Conservation (phyloP, 2,888 invertebrate species). For the Scrobipalpa atriplicella region DNA sequence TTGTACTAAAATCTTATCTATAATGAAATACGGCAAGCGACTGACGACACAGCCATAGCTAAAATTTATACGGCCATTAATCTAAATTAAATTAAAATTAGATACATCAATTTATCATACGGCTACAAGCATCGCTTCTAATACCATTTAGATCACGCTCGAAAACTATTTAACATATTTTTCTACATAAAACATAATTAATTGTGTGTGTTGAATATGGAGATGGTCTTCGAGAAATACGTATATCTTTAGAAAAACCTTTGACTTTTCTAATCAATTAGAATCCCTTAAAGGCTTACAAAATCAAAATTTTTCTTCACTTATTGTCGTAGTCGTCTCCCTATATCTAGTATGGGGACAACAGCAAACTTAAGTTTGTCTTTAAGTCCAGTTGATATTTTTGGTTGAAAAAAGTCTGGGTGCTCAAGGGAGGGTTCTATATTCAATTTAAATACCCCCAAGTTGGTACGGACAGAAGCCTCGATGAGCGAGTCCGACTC, state of each 20-base stretch:
- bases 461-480: too few relatives aligned
- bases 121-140: slow-evolving; percentile 34
- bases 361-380: too few relatives aligned
- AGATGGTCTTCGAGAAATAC: background rate
- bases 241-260: slow-evolving; percentile 11
- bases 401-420: too few relatives aligned
- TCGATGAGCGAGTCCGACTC: too few relatives aligned
- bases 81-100: slow-evolving; percentile 34
- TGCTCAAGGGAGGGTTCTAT: too few relatives aligned
- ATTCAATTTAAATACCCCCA: too few relatives aligned
- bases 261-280: slow-evolving; percentile 22
- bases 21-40: background rate
- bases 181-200: slow-evolving; percentile 18
- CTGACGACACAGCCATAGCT: background rate
- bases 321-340: too few relatives aligned
- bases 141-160: slow-evolving; percentile 34
- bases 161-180: slow-evolving; percentile 20
- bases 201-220: slow-evolving; percentile 22
- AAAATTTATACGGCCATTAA: slow-evolving; percentile 31
- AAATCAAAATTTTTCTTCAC: background rate
- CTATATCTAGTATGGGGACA: too few relatives aligned
- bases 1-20: background rate
- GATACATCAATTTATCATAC: slow-evolving; percentile 42
- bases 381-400: too few relatives aligned
- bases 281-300: slow-evolving; percentile 2